Percentiles rank a stretch among this genome's conserved stretches.
Conservation (phyloP, 2,797 vertebrate genomes). For the Poeciliopsis infans region DNA sequence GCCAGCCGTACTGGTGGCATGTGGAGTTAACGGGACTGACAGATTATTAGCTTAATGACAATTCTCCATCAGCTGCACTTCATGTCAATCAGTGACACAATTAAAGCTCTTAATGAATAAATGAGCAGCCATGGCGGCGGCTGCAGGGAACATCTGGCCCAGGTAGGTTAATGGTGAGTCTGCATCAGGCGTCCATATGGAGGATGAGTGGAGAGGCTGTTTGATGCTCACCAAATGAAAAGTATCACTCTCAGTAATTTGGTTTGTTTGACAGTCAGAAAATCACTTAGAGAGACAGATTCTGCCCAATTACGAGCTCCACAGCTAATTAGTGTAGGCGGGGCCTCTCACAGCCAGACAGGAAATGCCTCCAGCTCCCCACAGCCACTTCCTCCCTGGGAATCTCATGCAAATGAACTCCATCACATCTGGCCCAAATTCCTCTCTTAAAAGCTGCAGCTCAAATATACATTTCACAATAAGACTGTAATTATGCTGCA, state of each 20-base stretch:
- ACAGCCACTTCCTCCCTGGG: constrained; percentile 65
- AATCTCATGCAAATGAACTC: constrained; percentile 76
- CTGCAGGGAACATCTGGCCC: constrained; percentile 81
- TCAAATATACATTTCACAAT: constrained; percentile 71
- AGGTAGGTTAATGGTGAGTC: constrained; percentile 72
- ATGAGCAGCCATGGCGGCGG: constrained; percentile 82
- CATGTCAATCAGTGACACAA: constrained; percentile 84
- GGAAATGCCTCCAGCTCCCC: constrained; percentile 25
- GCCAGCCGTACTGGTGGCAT: constrained; percentile 78
- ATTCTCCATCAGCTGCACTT: constrained; percentile 73
- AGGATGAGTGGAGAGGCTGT: constrained; percentile 76
- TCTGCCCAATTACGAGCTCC: constrained; percentile 73
- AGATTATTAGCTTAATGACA: constrained; percentile 82
- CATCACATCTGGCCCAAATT: constrained; percentile 72
- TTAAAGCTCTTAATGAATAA: constrained; percentile 87
- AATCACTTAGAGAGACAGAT: constrained; percentile 82
- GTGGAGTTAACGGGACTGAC: constrained; percentile 80
- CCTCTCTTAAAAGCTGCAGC: constrained; percentile 72
- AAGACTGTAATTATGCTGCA: constrained; percentile 63
- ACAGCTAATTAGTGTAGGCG: constrained; percentile 73
- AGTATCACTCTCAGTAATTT: constrained; percentile 83
- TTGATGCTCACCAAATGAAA: constrained; percentile 83
- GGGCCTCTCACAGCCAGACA: constrained; percentile 51
- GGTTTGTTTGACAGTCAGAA: constrained; percentile 79
- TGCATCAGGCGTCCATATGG: constrained; percentile 81